Evolutionary conservation across 64 coral and sea anemone genomes (phyloP).

Genomic region (Cladopsammia gracilis): DNA sequence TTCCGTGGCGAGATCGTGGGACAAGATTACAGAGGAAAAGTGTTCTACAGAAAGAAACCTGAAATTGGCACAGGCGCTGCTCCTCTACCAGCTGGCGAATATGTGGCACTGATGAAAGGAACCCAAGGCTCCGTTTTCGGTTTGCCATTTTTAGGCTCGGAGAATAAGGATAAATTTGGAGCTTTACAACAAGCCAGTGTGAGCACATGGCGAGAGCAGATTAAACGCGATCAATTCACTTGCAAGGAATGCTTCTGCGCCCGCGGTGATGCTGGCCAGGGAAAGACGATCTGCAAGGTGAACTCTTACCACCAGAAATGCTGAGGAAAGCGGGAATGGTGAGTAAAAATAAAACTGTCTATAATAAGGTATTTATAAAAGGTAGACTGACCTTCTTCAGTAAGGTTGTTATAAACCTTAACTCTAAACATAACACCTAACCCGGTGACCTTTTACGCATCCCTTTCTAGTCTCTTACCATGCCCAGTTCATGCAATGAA

Average conservation of each 20-base stretch:
- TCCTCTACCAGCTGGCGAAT: constrained; percentile 74
- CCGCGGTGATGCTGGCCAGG: constrained; percentile 71
- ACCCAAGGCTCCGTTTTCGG: constrained; percentile 87
- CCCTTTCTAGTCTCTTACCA: too few relatives aligned
- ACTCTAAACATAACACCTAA: too few relatives aligned
- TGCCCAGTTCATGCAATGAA: too few relatives aligned
- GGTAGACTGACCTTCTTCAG: too few relatives aligned
- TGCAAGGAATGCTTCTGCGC: constrained; percentile 93
- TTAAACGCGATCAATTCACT: constrained; percentile 81
- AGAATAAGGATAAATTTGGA: constrained; percentile 18
- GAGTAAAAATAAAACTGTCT: neutral
- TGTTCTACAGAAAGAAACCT: constrained; percentile 76
- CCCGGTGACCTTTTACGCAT: too few relatives aligned
- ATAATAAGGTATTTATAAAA: too few relatives aligned
- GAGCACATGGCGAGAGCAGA: constrained; percentile 87
- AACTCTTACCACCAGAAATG: constrained; percentile 86
- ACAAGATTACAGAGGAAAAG: constrained; percentile 79
- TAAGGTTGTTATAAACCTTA: too few relatives aligned
- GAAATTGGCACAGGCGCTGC: constrained; percentile 6
- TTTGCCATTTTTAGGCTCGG: constrained; percentile 73
- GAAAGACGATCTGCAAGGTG: constrained; percentile 85
- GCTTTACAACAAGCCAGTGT: constrained; percentile 71
- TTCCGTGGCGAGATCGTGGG: constrained; percentile 51
- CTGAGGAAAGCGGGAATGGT: constrained; percentile 85
- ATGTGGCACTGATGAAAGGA: constrained; percentile 69